Percentiles rank a stretch among this genome's conserved stretches.
Conservation (phyloP, 1,140 invertebrate species). For the Eumeta japonica region DNA sequence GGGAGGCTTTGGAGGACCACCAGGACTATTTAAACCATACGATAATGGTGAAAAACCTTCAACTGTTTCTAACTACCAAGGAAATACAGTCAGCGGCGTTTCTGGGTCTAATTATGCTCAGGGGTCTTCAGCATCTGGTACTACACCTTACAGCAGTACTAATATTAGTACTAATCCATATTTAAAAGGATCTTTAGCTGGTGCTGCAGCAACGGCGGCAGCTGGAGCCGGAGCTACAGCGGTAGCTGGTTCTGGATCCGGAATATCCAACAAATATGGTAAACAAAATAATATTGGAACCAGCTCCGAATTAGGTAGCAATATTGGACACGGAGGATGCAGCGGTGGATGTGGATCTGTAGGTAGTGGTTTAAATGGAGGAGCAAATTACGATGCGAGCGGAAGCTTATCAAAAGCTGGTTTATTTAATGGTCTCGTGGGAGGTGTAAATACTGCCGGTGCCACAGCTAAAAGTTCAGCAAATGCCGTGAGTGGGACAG, state of each 20-base stretch:
- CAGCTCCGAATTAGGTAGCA: conserved; percentile 1
- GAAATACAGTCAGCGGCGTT: neutral
- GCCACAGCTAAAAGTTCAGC: conserved; percentile 30
- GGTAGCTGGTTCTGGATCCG: no score
- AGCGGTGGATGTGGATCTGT: conserved; percentile 9
- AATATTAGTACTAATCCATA: no score
- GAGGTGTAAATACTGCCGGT: conserved; percentile 9
- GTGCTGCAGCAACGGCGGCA: conserved; percentile 13
- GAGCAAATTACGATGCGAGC: conserved; percentile 11
- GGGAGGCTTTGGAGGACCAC: conserved; percentile 43
- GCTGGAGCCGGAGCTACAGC: conserved; percentile 18
- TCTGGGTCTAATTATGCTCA: no score
- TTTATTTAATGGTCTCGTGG: conserved; percentile 6
- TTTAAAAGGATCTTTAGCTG: conserved; percentile 5
- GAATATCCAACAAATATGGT: no score
- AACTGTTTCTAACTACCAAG: neutral
- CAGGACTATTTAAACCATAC: conserved; percentile 36
- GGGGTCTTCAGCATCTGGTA: no score
- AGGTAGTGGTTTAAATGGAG: conserved; percentile 3
- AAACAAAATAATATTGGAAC: neutral
- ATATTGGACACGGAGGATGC: conserved; percentile 8
- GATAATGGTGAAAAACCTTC: conserved; percentile 17
- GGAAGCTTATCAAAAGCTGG: conserved; percentile 9
- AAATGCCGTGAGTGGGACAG: conserved; percentile 14
- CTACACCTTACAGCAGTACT: no score